Conservation (phyloP, 2,888 invertebrate genomes). For the Epinotia demarniana region DNA sequence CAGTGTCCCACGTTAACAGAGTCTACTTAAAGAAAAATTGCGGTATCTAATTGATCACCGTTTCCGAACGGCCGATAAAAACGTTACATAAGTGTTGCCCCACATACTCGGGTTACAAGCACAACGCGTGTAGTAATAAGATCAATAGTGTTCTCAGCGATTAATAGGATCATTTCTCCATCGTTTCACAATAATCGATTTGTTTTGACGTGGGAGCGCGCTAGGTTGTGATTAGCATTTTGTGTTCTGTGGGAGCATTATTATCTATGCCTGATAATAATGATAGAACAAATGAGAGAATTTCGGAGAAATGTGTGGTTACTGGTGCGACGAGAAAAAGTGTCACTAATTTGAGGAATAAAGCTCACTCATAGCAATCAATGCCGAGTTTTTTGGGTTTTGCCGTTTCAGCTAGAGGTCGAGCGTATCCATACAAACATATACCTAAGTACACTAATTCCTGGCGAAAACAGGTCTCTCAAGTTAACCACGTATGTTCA, state of each 20-base stretch:
- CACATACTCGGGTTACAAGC: conserved; percentile 25
- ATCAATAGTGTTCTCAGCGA: conserved; percentile 44
- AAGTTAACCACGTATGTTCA: too few species aligned
- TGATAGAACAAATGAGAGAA: too few species aligned
- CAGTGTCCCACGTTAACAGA: background rate
- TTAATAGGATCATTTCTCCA: conserved; percentile 44
- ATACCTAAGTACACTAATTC: too few species aligned
- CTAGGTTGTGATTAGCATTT: conserved; percentile 5
- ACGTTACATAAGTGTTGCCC: conserved; percentile 36
- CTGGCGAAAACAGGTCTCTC: too few species aligned
- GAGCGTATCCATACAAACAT: too few species aligned
- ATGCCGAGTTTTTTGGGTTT: background rate
- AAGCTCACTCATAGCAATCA: background rate
- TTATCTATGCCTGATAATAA: conserved; percentile 4
- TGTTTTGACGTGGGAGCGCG: conserved; percentile 40
- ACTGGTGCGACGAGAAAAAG: background rate
- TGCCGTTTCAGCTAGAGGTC: background rate
- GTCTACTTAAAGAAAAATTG: conserved; percentile 3
- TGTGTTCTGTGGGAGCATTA: background rate
- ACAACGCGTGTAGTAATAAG: conserved; percentile 32
- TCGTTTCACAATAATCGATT: conserved; percentile 42
- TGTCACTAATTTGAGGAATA: background rate
- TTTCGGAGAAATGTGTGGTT: too few species aligned
- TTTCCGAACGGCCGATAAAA: conserved; percentile 27
- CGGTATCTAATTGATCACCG: conserved; percentile 33